Evolutionary conservation across 1,140 invertebrate species (phyloP).

Genomic region (Magallana ariakensis): DNA sequence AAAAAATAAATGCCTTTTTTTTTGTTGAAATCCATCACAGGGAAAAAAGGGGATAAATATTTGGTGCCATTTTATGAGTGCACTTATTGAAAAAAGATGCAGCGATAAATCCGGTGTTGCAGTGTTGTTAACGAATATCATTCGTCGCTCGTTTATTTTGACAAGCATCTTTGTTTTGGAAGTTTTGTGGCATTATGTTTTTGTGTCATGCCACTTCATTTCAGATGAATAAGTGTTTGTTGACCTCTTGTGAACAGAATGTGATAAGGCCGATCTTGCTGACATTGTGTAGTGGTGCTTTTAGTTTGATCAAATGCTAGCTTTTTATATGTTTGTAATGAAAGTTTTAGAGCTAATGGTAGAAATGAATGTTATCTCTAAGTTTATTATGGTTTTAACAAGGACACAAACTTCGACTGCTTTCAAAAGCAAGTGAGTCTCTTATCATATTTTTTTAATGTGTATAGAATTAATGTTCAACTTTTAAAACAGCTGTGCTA

Average conservation of each 20-base stretch:
- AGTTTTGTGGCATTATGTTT: neutral
- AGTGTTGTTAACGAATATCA: constrained; percentile 5
- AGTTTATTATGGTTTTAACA: too few relatives aligned
- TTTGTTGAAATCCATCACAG: constrained; percentile 10
- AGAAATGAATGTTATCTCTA: too few relatives aligned
- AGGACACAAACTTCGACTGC: too few relatives aligned
- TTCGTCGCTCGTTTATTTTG: neutral
- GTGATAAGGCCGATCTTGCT: constrained; percentile 26
- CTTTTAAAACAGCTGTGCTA: neutral
- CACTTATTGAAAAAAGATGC: neutral
- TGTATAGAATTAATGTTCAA: too few relatives aligned
- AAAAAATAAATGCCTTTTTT: neutral
- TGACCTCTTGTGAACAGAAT: neutral
- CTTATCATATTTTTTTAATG: too few relatives aligned
- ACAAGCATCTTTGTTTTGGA: neutral
- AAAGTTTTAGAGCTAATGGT: too few relatives aligned
- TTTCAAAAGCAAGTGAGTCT: too few relatives aligned
- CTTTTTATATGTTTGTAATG: neutral
- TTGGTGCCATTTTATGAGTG: neutral
- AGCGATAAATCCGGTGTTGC: constrained; percentile 16
- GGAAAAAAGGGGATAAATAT: neutral
- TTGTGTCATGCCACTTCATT: neutral
- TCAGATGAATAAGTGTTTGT: neutral
- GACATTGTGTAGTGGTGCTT: constrained; percentile 12
- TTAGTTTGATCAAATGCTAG: neutral